Base-by-base conservation (phyloP, 2,888 invertebrate species). In the Drosophila cognata region DNA sequence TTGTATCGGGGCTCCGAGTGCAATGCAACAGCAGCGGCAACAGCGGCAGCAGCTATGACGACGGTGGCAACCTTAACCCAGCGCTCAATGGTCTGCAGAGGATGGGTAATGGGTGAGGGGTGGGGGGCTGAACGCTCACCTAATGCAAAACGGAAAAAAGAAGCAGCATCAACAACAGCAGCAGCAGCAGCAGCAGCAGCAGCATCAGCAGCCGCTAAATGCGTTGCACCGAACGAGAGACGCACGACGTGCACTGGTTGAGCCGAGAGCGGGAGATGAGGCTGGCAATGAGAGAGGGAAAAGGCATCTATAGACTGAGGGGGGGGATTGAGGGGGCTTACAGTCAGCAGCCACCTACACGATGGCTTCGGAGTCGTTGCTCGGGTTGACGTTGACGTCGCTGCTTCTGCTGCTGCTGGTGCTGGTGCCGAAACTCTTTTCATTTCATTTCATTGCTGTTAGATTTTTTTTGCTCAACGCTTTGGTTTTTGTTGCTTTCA, bases 1-100 rank as follows among this genome's bases (percentile, higher is more conserved):
- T 88, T 88, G 87, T 84, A 84, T 84, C 84, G 84, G 88, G 83
- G 74, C 65, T 52, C 68, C 82, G 71, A 78, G 72, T 84, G 88
- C 85, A 84, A 51, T 62, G 71, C 69, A 73, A 77, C 52, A 33
- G 48, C 35, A 52, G 21, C 43, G 57, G 67, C 73, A 8, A 2
- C 2, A 21, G 10, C 28, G 55, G 74, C 70, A 59, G 61, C 60
- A 18, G 11, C 57, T 29, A 58, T 58, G 52, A 55, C 57, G 58
- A 61, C 68, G 74, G 62, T 73, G 77, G 81, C 79, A 79, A 79
- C 79, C 79, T 79, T 79, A 79, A 81, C 79, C 79, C 79, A 81
- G 70, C 81, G 60, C 65, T 65, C 61, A 81, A 66, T 65, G 74
- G 69, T 58, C 38, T 67, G 57, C 33, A 25, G 38, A 16, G 57